Base-by-base conservation (phyloP, 2,113 vertebrate genomes). In the Actinemys pallida region DNA sequence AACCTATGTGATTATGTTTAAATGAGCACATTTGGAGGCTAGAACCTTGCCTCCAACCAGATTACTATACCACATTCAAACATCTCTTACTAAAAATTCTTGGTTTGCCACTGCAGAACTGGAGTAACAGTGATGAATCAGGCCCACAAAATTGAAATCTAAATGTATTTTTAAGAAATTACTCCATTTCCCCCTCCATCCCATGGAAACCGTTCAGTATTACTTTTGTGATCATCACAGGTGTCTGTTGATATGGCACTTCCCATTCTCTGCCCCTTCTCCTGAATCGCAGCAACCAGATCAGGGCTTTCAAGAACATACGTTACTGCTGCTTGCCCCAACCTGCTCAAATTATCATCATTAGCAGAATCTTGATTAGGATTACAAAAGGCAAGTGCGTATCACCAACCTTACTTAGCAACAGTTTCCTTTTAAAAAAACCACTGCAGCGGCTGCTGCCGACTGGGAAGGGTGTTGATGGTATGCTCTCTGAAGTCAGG, bases 281-380 rank as follows among this genome's bases (percentile, higher is more conserved):
- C 47, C 50, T 20, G 8, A 72, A 47, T 39, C 52, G 53, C 31
- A 13, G 69, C n/a, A 56, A 56, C 22, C 65, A 45, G 47, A 29
- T 0, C 3, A 59, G 1, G 57, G 49, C 4, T 75, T 29, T 59
- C 47, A 82, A 47, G n/a, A 81, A 57, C 78, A n/a, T 35, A 81
- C 87, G 12, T 0, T 0, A 0, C 87, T 0, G 3, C 5, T 69
- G 57, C 86, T 89, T 3, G 1, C 16, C 49, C 52, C 59, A 53
- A 62, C 8, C 57, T 81, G 52, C 72, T 84, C 54, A 1, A 1
- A 62, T 69, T 50, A 85, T 86, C 24, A 81, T 88, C 24, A 54
- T 31, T 79, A 42, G 1, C 8, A 50, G 69, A 84, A 85, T 50
- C 1, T 1, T 1, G n/a, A 65, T 39, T 2, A 3, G 0, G 6